Evolutionary conservation across 2,113 vertebrate species (phyloP).

Genomic region (Neolamprologus longior): DNA sequence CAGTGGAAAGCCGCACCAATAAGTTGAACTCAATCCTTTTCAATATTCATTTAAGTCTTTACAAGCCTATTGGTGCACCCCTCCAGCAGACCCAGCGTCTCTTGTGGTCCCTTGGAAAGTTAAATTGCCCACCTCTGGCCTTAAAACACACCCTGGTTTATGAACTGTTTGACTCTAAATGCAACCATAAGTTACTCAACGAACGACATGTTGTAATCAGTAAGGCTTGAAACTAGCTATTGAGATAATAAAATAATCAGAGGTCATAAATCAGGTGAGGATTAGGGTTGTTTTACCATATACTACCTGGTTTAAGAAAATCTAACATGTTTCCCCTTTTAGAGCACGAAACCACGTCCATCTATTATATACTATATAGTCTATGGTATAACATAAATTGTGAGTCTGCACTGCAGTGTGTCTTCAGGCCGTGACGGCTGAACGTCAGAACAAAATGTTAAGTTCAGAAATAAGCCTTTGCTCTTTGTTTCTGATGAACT

Average conservation of each 20-base stretch:
- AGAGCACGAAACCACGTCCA: neutral
- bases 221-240: neutral
- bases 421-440: neutral
- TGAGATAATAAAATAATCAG: neutral
- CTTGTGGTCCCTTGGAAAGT: neutral
- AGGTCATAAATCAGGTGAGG: accelerated
- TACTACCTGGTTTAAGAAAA: neutral
- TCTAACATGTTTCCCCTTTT: neutral
- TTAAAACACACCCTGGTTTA: neutral
- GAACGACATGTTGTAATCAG: neutral
- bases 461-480: conserved; percentile 5
- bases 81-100: neutral
- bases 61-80: neutral
- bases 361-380: neutral
- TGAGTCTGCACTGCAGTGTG: neutral
- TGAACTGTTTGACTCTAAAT: neutral
- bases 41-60: neutral
- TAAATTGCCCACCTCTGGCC: neutral
- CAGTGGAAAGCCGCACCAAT: neutral
- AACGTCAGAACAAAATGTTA: neutral
- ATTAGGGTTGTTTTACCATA: neutral
- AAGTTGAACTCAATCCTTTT: neutral
- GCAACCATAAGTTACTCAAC: neutral
- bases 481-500: conserved; percentile 27
- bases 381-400: neutral